phyloP scores from a whole-genome alignment of 2,113 vertebrate genomes.

The Danio rerio region GRCz12tu NC_133194.1:32665001-32665500 shows the following conservation, averaged over 20 bases:
- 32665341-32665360: neutral
- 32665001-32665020: too few relatives aligned
- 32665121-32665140: too few relatives aligned
- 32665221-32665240: neutral
- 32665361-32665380: neutral
- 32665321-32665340: slow-evolving; percentile 1
- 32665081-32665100: too few relatives aligned
- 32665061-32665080: too few relatives aligned
- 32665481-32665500: neutral
- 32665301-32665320: neutral
- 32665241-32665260: neutral
- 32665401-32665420: slow-evolving; percentile 13
- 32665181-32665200: neutral
- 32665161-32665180: neutral
- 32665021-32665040: too few relatives aligned
- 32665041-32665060: too few relatives aligned
- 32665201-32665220: too few relatives aligned
- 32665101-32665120: too few relatives aligned
- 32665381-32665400: neutral
- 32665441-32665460: slow-evolving; percentile 2
- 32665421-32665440: neutral
- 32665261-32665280: neutral
- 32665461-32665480: neutral
- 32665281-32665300: neutral
- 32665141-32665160: too few relatives aligned